These are phyloP conservation scores for Hipposideros armiger DNA, from an alignment of 2,113 vertebrate genomes.

Conservation along the genomic window DNA sequence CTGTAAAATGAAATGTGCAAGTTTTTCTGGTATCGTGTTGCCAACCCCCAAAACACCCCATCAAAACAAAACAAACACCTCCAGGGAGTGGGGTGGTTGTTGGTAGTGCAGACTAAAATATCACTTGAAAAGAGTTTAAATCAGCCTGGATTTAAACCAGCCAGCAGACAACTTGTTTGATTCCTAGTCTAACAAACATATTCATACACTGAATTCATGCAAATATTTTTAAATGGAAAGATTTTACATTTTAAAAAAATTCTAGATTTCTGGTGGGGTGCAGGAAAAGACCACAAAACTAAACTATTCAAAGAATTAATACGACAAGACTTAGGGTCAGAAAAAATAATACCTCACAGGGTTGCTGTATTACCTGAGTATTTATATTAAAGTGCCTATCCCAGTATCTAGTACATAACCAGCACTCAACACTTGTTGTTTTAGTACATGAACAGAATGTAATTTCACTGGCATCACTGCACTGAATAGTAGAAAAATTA, in stretches of 20 bases:
- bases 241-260: background rate
- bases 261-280: background rate
- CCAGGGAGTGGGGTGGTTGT: background rate
- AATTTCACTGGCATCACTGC: background rate
- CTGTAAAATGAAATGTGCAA: slow-evolving; percentile 10
- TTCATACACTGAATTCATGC: background rate
- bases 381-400: background rate
- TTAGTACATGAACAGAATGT: background rate
- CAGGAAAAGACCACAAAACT: background rate
- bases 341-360: background rate
- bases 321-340: background rate
- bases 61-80: background rate
- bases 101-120: background rate
- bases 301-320: slow-evolving; percentile 31
- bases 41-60: background rate
- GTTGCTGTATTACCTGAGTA: background rate
- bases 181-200: background rate
- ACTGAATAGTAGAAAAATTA: slow-evolving; percentile 3
- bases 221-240: slow-evolving; percentile 15
- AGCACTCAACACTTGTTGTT: background rate
- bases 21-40: background rate
- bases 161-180: background rate
- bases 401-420: background rate
- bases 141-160: background rate
- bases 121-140: background rate